A percentile compares a stretch with the other conserved stretches of the same genome.
Evolutionary conservation across 2,113 vertebrate species (phyloP).

Genomic region (Monarcha castaneiventris): DNA sequence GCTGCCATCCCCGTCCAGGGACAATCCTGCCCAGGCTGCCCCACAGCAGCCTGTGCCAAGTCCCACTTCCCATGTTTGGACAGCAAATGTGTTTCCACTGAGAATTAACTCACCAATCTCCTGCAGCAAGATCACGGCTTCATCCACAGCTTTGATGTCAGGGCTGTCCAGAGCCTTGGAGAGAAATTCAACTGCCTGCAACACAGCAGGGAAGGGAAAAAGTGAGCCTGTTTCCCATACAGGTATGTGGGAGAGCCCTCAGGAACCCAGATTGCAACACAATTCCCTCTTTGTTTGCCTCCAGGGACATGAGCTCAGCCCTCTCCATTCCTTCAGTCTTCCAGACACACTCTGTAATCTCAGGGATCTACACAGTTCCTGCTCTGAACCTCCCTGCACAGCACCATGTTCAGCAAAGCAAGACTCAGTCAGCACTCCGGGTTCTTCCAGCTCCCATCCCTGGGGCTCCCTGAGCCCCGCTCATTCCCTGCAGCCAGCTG

Average conservation of each 20-base stretch:
- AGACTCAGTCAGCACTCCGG: not conserved
- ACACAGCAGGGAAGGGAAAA: not conserved
- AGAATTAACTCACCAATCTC: conserved; percentile 81
- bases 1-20: not conserved
- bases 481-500: accelerated
- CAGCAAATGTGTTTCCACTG: not conserved
- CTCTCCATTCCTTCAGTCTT: not conserved
- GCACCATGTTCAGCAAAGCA: not conserved
- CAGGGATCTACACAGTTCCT: not conserved
- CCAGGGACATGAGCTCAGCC: not conserved
- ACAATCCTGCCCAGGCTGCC: not conserved
- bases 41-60: not conserved
- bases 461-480: accelerated
- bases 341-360: not conserved
- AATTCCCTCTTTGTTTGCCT: not conserved
- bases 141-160: conserved; percentile 81
- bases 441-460: accelerated
- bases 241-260: not conserved
- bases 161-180: conserved; percentile 94
- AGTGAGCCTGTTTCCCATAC: not conserved
- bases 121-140: conserved; percentile 86
- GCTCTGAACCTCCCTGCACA: not conserved
- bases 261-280: not conserved
- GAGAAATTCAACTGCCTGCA: conserved; percentile 90
- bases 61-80: not conserved